Evolutionary conservation across 2,888 invertebrate genomes (phyloP).

Genomic region (Eupsilia transversa): DNA sequence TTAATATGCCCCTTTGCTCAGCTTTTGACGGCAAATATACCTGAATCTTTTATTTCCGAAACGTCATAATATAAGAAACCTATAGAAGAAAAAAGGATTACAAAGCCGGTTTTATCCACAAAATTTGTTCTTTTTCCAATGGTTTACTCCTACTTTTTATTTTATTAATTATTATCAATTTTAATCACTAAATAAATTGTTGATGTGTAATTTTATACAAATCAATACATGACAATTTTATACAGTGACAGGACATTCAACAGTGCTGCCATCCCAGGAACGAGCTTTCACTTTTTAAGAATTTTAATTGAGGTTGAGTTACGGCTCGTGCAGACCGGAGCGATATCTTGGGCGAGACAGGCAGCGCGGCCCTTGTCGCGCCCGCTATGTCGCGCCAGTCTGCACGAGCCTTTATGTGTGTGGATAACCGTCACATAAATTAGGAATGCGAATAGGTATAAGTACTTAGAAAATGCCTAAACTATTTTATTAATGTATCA

Average conservation of each 20-base stretch:
- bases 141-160: too few relatives aligned
- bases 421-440: not conserved
- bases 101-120: not conserved
- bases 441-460: not conserved
- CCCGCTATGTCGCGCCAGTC: too few relatives aligned
- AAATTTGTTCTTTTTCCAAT: not conserved
- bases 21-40: not conserved
- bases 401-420: too few relatives aligned
- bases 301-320: not conserved
- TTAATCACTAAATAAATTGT: too few relatives aligned
- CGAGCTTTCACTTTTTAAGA: not conserved
- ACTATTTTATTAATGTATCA: slow-evolving; percentile 1
- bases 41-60: not conserved
- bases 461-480: not conserved
- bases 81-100: not conserved
- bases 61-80: not conserved
- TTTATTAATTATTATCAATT: too few relatives aligned
- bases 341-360: too few relatives aligned
- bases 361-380: too few relatives aligned
- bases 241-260: not conserved
- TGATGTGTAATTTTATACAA: too few relatives aligned
- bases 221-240: not conserved
- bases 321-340: too few relatives aligned
- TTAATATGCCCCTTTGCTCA: too few relatives aligned
- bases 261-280: not conserved